Evolutionary conservation across 2,888 invertebrate species (phyloP).

Genomic region (Synanthedon andrenaeformis): DNA sequence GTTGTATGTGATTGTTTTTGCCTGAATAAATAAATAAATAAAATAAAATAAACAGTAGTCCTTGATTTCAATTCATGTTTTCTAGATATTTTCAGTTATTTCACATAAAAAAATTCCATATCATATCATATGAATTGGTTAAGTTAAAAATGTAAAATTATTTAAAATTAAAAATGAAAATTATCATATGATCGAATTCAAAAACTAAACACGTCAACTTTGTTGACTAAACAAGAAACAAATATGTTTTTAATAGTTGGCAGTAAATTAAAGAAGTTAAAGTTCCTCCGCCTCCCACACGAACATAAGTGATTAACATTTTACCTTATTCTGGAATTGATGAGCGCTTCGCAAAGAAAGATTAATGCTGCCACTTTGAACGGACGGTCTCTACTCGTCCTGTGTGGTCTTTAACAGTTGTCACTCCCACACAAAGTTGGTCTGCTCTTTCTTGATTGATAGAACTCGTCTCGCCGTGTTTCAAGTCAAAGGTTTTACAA

Average conservation of each 20-base stretch:
- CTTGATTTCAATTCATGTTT: no score
- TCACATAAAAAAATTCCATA: no score
- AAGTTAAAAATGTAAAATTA: no score
- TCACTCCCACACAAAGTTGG: conserved; percentile 14
- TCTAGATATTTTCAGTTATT: no score
- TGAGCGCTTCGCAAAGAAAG: conserved; percentile 22
- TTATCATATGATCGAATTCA: no score
- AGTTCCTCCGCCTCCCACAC: neutral
- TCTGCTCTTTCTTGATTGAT: conserved; percentile 21
- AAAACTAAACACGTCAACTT: no score
- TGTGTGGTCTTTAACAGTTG: conserved; percentile 26
- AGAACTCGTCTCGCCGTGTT: conserved; percentile 1
- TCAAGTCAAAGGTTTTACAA: neutral
- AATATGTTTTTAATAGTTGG: neutral
- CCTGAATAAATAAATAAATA: no score
- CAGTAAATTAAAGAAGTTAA: neutral
- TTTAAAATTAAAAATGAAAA: no score
- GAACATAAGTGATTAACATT: neutral
- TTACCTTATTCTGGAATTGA: conserved; percentile 20
- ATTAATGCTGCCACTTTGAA: conserved; percentile 30
- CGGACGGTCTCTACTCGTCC: conserved; percentile 13
- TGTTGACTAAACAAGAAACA: no score
- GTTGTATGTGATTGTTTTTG: no score
- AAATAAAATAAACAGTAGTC: no score
- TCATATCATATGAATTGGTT: no score